Percentiles rank a stretch among this genome's conserved stretches.
Evolutionary conservation across 2,888 invertebrate species (phyloP).

Genomic region (Limnephilus lunatus): DNA sequence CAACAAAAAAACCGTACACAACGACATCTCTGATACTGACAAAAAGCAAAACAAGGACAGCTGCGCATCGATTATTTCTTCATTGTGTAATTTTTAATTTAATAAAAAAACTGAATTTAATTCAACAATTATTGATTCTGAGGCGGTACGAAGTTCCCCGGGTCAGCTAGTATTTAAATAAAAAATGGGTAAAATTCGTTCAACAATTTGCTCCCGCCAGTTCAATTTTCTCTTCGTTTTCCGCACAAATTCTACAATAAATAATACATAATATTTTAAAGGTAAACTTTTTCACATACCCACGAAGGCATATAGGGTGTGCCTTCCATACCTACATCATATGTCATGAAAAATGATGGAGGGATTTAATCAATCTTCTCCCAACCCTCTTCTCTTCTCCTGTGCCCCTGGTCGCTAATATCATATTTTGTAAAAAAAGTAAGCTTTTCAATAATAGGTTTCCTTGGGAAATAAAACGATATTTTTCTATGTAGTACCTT

Average conservation of each 20-base stretch:
- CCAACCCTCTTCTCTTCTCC: background rate
- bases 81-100: too few species aligned
- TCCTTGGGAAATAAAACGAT: background rate
- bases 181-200: background rate
- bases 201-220: background rate
- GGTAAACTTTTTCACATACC: background rate
- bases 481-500: background rate
- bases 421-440: constrained; percentile 21
- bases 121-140: too few species aligned
- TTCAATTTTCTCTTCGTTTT: background rate
- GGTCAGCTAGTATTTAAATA: too few species aligned
- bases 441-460: background rate
- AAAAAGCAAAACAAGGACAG: too few species aligned
- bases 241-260: background rate
- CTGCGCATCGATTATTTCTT: too few species aligned
- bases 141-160: too few species aligned
- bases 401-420: background rate
- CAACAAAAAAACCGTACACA: too few species aligned
- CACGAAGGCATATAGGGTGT: background rate
- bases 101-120: too few species aligned
- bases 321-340: constrained; percentile 1
- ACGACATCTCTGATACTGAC: too few species aligned
- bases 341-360: constrained; percentile 34
- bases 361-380: constrained; percentile 25
- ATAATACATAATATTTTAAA: background rate